Evolutionary conservation across 1,140 invertebrate species (phyloP), one percentile per base, ranked within the genome.

Genomic region (Drosophila nigromelanica): DNA sequence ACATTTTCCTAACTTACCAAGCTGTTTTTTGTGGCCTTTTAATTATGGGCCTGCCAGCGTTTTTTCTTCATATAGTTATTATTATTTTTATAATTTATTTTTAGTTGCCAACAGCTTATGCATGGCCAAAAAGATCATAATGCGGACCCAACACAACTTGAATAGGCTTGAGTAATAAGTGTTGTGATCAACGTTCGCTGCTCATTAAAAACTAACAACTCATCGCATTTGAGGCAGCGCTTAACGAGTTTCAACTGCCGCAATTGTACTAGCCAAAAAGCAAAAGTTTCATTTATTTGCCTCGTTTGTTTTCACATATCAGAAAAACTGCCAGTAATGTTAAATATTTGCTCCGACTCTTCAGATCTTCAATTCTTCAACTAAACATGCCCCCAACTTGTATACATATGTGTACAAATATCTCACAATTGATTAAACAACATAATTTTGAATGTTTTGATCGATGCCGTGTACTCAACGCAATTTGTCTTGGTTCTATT

Each of bases 41-140:
- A 64, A 71, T 71, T 64, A 52, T 58, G 18, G 51, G 63, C 42
- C 40, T 21, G 21, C 5, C 10, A n/a, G 39, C 18, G 45, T 39
- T 62, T 43, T 43, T 45, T 70, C 54, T 48, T 33, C 21, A 24
- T 24, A 2, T 24, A 24, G 21, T 24, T 24, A 24, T 24, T 24
- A 24, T 2, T 24, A 3, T 24, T 54, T 14, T 30, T 18, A 12
- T 50, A 47, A 68, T 55, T 59, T 14, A 18, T 54, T 51, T 14
- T 62, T 37, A 51, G 43, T 58, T 58, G 48, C 47, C 42, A 27
- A 51, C 37, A 73, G 75, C 58, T 80, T 80, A 69, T 78, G 80
- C 80, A 76, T 82, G 76, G 80, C 79, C 76, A 83, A 76, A 82
- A 69, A 76, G 62, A 76, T 83, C 76, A 69, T 79, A 79, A 83